Conservation (phyloP, 2,888 invertebrate genomes). For the Leptothorax acervorum region DNA sequence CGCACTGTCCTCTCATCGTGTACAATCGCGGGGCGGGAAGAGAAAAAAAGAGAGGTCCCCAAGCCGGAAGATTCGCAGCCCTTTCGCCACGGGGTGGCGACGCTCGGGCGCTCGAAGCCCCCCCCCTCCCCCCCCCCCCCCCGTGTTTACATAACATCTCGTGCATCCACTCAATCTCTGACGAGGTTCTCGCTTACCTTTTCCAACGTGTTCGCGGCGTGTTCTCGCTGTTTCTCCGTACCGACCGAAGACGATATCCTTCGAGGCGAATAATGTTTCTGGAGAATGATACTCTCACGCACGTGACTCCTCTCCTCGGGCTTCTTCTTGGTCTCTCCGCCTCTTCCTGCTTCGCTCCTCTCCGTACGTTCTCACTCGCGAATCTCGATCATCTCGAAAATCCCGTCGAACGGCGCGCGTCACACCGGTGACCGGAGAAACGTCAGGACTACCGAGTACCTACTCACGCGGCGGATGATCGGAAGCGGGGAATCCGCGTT, state of each 20-base stretch:
- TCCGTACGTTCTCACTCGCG: constrained; percentile 44
- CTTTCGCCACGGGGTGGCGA: constrained; percentile 10
- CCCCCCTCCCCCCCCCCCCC: no score
- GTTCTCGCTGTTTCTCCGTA: not conserved
- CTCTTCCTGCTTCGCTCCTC: not conserved
- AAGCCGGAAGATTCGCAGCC: constrained; percentile 16
- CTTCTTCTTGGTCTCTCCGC: not conserved
- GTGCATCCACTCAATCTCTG: not conserved
- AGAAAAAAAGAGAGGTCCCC: not conserved
- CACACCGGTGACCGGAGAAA: constrained; percentile 10
- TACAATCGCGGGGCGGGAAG: not conserved
- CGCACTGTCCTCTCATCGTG: not conserved
- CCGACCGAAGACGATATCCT: constrained; percentile 32
- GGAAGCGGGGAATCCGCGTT: not conserved
- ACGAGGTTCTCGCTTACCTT: constrained; percentile 23
- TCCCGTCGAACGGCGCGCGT: not conserved
- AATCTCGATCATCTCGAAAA: constrained; percentile 5
- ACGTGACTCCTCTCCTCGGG: not conserved
- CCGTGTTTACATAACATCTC: constrained; percentile 4
- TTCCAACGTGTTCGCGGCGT: not conserved
- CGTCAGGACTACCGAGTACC: no score
- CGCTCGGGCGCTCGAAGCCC: not conserved
- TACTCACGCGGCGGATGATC: not conserved
- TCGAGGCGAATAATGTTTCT: not conserved
- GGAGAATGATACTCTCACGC: not conserved